Conservation (phyloP, 2,888 invertebrate species). For the Napeogenes inachia region DNA sequence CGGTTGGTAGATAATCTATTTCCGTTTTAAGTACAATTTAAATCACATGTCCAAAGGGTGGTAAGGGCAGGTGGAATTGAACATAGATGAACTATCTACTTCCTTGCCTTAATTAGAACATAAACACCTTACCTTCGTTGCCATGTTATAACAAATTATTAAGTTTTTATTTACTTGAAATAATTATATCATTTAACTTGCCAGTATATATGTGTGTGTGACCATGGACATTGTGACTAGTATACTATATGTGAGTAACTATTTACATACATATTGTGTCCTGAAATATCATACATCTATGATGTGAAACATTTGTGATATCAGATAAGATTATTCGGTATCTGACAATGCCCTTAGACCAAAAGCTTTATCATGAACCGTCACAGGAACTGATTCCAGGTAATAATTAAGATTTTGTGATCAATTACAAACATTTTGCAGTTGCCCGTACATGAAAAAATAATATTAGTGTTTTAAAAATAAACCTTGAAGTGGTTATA, state of each 20-base stretch:
- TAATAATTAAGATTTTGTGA: constrained; percentile 21
- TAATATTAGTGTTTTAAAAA: no score
- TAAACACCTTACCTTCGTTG: constrained; percentile 32
- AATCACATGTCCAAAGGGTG: constrained; percentile 49
- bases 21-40: constrained; percentile 49
- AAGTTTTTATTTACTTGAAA: neutral
- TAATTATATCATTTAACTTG: neutral
- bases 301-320: constrained; percentile 47
- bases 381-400: constrained; percentile 52
- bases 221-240: no score
- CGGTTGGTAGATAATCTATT: constrained; percentile 29
- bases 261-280: neutral
- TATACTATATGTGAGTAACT: no score
- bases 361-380: constrained; percentile 51
- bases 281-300: constrained; percentile 19
- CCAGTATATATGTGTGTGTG: neutral
- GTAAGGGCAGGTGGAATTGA: constrained; percentile 54
- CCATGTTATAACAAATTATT: constrained; percentile 7
- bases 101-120: constrained; percentile 51
- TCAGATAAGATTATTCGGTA: constrained; percentile 56
- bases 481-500: no score
- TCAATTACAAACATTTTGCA: no score
- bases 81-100: constrained; percentile 41
- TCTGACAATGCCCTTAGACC: constrained; percentile 70
- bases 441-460: no score